Evolutionary conservation across 2,888 invertebrate species (phyloP).

Genomic region (Hedychridium roseum): DNA sequence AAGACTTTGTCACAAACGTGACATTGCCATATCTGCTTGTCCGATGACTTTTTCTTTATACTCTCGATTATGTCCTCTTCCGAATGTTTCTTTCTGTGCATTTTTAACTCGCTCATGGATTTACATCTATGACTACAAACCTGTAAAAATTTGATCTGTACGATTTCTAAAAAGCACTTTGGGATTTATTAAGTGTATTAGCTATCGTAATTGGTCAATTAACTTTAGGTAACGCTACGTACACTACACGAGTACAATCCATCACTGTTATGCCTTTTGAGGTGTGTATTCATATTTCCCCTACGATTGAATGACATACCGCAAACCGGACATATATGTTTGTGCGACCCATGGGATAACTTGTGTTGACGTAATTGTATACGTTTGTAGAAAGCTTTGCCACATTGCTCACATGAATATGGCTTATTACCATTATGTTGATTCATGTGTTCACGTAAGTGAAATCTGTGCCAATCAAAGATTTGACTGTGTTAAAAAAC

Average conservation of each 20-base stretch:
- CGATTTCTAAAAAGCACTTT: no score
- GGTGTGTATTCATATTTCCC: conserved; percentile 56
- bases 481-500: neutral
- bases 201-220: neutral
- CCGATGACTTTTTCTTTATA: conserved; percentile 34
- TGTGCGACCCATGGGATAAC: conserved; percentile 49
- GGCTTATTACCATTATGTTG: conserved; percentile 59
- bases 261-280: conserved; percentile 50
- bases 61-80: conserved; percentile 46
- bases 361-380: conserved; percentile 57
- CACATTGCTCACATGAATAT: conserved; percentile 61
- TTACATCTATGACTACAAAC: conserved; percentile 48
- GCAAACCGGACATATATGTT: conserved; percentile 51
- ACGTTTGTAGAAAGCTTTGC: conserved; percentile 59
- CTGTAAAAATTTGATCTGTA: no score
- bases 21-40: conserved; percentile 45
- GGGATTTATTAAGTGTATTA: neutral
- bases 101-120: conserved; percentile 52
- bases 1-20: conserved; percentile 46
- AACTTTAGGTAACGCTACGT: no score
- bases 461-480: conserved; percentile 51
- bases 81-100: conserved; percentile 51
- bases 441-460: conserved; percentile 65
- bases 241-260: conserved; percentile 52
- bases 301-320: conserved; percentile 53